Conservation (phyloP, 2,888 invertebrate species). For the Conus canariensis region DNA sequence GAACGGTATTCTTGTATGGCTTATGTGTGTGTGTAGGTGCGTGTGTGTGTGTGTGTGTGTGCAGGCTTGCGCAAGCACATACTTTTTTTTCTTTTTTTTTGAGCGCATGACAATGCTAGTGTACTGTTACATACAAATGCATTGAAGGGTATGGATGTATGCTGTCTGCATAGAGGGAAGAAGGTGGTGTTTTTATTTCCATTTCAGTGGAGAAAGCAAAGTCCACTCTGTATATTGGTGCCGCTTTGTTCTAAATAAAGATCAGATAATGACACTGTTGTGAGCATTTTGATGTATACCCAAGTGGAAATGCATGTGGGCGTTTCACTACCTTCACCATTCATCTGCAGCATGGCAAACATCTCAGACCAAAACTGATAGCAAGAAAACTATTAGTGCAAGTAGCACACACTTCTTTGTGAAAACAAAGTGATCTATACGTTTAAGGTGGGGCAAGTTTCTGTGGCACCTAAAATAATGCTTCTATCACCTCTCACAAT, state of each 20-base stretch:
- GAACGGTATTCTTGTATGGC: background rate
- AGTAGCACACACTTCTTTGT: no score
- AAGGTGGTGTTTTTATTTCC: background rate
- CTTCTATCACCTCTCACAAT: no score
- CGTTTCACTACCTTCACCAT: no score
- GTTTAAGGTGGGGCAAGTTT: no score
- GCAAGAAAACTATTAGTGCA: no score
- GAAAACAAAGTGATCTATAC: no score
- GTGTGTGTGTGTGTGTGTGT: background rate
- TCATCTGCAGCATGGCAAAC: no score
- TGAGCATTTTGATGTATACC: background rate
- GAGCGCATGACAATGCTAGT: background rate
- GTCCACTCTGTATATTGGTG: background rate
- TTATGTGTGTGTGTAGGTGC: background rate
- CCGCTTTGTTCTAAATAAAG: slow-evolving; percentile 30
- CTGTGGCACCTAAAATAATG: no score
- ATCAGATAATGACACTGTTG: background rate
- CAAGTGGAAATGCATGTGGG: no score
- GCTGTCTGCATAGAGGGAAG: background rate
- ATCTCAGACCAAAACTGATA: no score
- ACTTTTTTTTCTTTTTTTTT: no score
- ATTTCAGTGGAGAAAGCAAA: slow-evolving; percentile 4
- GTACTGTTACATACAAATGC: background rate
- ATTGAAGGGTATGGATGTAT: background rate
- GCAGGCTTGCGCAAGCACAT: background rate